phyloP scores from a whole-genome alignment of 2,113 vertebrate species.

The Myrmecobius fasciatus region DNA sequence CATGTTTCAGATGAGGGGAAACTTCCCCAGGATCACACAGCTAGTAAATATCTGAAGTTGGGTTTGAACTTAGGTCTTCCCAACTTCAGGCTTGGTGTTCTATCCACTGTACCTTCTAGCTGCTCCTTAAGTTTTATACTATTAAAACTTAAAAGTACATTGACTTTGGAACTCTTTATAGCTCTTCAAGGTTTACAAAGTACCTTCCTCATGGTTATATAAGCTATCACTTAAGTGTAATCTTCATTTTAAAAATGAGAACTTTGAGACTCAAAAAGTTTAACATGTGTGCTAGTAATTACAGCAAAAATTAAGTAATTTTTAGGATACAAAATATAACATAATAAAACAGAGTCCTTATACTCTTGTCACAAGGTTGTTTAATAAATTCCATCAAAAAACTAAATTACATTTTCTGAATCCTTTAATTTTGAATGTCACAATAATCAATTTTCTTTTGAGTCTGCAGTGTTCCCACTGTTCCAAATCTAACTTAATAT shows the following conservation, averaged over 20 bases:
- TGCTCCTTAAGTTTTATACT: not conserved
- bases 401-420: conserved; percentile 44
- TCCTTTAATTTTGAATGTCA: conserved; percentile 29
- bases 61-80: not conserved
- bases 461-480: conserved; percentile 53
- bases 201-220: not conserved
- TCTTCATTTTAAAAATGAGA: not conserved
- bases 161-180: not conserved
- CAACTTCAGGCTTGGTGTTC: not conserved
- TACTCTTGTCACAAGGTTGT: not conserved
- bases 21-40: not conserved
- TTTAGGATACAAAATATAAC: not conserved
- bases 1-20: not conserved
- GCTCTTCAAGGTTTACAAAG: not conserved
- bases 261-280: not conserved
- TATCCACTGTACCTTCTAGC: not conserved
- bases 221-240: not conserved
- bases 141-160: not conserved
- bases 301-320: not conserved
- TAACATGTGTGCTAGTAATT: not conserved
- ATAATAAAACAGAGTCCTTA: not conserved
- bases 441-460: conserved; percentile 43
- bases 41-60: not conserved
- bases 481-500: conserved; percentile 59
- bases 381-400: conserved; percentile 19